Conservation (phyloP, 2,113 vertebrate genomes). For the Ceuthmochares aereus region DNA sequence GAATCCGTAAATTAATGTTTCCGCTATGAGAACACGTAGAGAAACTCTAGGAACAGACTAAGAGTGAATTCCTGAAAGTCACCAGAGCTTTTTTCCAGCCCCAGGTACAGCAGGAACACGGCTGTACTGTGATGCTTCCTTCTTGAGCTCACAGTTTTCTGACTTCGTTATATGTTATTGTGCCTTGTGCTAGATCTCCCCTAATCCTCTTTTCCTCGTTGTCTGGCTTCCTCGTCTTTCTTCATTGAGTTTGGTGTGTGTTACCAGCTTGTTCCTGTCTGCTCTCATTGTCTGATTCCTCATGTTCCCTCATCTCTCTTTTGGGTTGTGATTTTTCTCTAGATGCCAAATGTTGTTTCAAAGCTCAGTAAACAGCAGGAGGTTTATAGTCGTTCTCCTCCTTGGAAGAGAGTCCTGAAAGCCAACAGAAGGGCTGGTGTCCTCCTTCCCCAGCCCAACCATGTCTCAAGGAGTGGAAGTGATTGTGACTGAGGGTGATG, state of each 20-base stretch:
- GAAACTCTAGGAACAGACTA: neutral
- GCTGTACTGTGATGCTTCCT: neutral
- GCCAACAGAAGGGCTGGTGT: neutral
- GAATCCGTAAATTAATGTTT: neutral
- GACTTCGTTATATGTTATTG: fast-evolving
- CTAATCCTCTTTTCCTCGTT: neutral
- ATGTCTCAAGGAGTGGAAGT: fast-evolving
- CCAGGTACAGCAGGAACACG: neutral
- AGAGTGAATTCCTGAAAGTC: neutral
- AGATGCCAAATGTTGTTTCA: neutral
- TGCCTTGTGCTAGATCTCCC: neutral
- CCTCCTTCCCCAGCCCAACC: neutral
- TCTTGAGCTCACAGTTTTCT: neutral
- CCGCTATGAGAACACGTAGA: neutral
- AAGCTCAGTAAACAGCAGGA: neutral
- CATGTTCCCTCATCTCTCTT: neutral
- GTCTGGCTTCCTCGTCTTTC: neutral
- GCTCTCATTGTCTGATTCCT: neutral
- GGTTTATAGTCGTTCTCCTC: neutral
- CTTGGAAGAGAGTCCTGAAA: neutral
- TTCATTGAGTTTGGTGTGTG: neutral
- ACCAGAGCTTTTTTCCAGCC: neutral
- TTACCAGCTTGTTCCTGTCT: neutral
- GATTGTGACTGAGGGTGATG: fast-evolving
- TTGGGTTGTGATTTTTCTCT: neutral